Base-by-base conservation (phyloP, 2,113 vertebrate genomes). In the Axis porcinus region DNA sequence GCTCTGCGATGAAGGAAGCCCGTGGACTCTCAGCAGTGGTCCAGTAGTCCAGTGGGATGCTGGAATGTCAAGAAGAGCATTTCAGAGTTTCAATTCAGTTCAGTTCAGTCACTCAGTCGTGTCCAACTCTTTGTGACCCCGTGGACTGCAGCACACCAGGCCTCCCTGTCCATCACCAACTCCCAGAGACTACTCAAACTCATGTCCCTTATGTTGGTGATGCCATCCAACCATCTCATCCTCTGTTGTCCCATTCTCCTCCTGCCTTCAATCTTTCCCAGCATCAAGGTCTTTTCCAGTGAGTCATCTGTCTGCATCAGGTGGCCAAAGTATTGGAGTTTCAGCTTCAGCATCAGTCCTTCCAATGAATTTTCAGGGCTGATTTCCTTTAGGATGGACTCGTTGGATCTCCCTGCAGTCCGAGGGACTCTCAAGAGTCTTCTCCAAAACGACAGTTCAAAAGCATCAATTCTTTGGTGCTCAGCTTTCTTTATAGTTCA, bases 21-120 rank as follows among this genome's bases (percentile, higher is more conserved):
- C 0, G 1, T 0, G 0, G 30, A n/a, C n/a, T 33, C 86, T 88
- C 36, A 14, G 33, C 25, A 28, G 81, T 16, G 19, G 55, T 8
- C 88, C 36, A 15, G 58, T 8, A 2, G 52, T 15, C 25, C 43
- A 15, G 50, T 33, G 58, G 15, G 74, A 12, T 36, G 21, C 27
- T 6, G 1, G 12, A 28, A 6, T 45, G 1, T 30, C 28, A 17
- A 28, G 62, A 47, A 36, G 13, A 58, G 17, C 67, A 70, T 70
- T 70, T 40, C 67, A 70, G 64, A 36, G 67, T 70, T 70, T 58
- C 23, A 58, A 12, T 58, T 70, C n/a, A 70, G n/a, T 70, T 70
- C 67, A 40, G n/a, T 70, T 70, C 4, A 70, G 67, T 70, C 1
- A 2, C 67, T 70, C 67, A 40, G 19, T 40, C 9, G 0, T 70